Conservation (phyloP, 2,888 invertebrate species). For the Corythucha ciliata region DNA sequence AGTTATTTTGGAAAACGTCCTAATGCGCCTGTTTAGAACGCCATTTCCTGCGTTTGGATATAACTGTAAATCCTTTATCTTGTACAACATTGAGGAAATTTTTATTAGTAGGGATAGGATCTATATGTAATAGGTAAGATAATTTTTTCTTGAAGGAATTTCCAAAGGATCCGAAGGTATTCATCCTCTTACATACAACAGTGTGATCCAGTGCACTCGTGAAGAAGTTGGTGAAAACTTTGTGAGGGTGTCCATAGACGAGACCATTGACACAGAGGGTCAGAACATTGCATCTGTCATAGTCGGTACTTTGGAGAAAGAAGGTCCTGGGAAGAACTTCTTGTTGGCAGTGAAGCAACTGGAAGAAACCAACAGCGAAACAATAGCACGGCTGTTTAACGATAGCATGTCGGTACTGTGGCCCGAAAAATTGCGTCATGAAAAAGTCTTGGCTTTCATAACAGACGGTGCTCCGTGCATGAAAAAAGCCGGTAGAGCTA, state of each 20-base stretch:
- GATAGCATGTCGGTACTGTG: neutral
- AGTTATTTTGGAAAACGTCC: too few species aligned
- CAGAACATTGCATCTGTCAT: neutral
- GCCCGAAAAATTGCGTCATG: neutral
- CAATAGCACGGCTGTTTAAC: constrained; percentile 6
- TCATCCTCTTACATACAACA: too few species aligned
- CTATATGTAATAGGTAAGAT: too few species aligned
- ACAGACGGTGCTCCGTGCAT: constrained; percentile 13
- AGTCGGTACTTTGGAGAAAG: neutral
- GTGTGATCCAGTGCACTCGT: too few species aligned
- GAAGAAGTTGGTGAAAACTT: too few species aligned
- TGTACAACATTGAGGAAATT: too few species aligned
- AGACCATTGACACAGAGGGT: neutral
- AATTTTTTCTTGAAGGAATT: too few species aligned
- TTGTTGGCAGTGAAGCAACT: neutral
- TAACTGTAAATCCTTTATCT: too few species aligned
- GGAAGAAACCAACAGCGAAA: neutral
- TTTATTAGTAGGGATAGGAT: too few species aligned
- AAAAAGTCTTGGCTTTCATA: constrained; percentile 1
- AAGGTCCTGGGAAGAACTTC: neutral
- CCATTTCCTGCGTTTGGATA: too few species aligned
- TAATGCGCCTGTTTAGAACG: too few species aligned
- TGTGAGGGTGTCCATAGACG: neutral
- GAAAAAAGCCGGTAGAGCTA: constrained; percentile 6
- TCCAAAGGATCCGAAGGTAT: too few species aligned